Percentiles rank a stretch among this genome's conserved stretches.
phyloP scores from a whole-genome alignment of 2,888 invertebrate genomes.

The Pristionchus arcanus region DNA sequence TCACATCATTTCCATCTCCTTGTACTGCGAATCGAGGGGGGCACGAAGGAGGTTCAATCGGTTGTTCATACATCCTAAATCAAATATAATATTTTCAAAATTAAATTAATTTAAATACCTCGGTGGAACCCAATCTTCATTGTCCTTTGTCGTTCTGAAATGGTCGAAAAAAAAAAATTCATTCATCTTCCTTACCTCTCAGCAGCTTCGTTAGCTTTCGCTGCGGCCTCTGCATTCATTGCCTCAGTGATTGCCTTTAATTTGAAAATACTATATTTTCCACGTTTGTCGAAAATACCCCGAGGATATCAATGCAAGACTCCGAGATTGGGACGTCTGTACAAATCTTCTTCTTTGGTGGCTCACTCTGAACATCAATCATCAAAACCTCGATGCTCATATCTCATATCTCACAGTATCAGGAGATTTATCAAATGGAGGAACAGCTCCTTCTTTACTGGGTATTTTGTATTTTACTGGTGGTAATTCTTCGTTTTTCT shows the following conservation, averaged over 20 bases:
- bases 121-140: background rate
- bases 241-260: background rate
- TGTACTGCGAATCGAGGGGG: background rate
- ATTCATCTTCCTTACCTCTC: background rate
- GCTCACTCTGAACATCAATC: background rate
- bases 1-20: background rate
- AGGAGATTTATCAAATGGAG: background rate
- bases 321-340: background rate
- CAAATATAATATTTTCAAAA: background rate
- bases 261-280: background rate
- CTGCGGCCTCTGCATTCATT: constrained; percentile 25
- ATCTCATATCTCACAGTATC: background rate
- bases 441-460: background rate
- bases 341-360: background rate
- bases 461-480: background rate
- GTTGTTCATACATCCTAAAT: background rate
- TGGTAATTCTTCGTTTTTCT: background rate
- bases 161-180: background rate
- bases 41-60: background rate
- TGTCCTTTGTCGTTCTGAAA: background rate
- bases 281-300: background rate
- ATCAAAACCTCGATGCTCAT: background rate
- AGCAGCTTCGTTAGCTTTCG: background rate
- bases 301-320: background rate
- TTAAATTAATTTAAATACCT: background rate